phyloP scores from a whole-genome alignment of 2,888 invertebrate species.

The Allacma fusca region DNA sequence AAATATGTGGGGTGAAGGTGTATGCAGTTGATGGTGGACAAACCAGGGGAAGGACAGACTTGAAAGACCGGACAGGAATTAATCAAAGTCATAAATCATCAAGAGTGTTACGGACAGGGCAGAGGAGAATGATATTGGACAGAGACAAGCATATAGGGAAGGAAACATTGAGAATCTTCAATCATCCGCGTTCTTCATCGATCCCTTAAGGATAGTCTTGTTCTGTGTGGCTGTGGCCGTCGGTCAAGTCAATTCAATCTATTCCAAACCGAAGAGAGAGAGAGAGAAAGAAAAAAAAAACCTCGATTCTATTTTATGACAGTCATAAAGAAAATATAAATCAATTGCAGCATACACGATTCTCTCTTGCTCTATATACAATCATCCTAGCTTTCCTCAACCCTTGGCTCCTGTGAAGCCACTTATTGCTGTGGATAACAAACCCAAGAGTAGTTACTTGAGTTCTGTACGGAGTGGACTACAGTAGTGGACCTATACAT shows the following conservation, averaged over 20 bases:
- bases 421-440: background rate
- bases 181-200: conserved; percentile 56
- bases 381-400: background rate
- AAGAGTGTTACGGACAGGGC: conserved; percentile 51
- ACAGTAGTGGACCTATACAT: too few species aligned
- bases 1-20: conserved; percentile 15
- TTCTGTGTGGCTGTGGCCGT: conserved; percentile 22
- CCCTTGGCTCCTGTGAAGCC: too few species aligned
- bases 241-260: conserved; percentile 44
- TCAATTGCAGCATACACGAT: conserved; percentile 49
- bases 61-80: conserved; percentile 46
- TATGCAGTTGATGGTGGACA: too few species aligned
- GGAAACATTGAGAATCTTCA: conserved; percentile 56
- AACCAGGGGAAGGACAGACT: too few species aligned
- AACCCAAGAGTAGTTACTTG: too few species aligned
- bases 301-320: conserved; percentile 47
- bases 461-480: too few species aligned
- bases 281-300: conserved; percentile 25
- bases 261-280: conserved; percentile 6
- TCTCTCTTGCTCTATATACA: conserved; percentile 21
- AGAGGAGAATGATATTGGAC: conserved; percentile 50
- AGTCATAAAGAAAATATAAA: conserved; percentile 54
- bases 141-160: conserved; percentile 42
- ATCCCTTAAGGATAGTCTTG: conserved; percentile 43
- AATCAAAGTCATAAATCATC: conserved; percentile 57